phyloP scores from a whole-genome alignment of 1,140 invertebrate species.

The Sitobion miscanthi region DNA sequence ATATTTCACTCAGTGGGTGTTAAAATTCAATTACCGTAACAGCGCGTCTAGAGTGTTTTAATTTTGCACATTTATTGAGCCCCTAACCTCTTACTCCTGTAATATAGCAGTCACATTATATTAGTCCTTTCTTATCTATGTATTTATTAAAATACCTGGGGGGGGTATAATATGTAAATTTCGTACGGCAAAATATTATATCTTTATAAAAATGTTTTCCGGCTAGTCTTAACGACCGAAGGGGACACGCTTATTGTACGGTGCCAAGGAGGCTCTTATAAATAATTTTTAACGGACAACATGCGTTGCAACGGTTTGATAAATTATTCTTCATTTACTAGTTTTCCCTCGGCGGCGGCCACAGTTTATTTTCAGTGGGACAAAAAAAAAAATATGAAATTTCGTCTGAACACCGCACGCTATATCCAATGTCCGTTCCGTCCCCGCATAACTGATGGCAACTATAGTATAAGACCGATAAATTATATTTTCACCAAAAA shows the following conservation, averaged over 20 bases:
- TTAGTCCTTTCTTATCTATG: neutral
- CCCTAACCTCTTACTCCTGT: neutral
- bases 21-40: conserved; percentile 7
- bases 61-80: conserved; percentile 7
- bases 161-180: conserved; percentile 14
- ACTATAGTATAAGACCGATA: conserved; percentile 24
- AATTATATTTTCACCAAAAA: conserved; percentile 22
- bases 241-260: neutral
- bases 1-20: conserved; percentile 23
- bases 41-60: neutral
- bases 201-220: conserved; percentile 20
- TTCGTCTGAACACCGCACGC: neutral
- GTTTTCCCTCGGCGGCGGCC: neutral
- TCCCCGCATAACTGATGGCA: neutral
- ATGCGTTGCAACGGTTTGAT: conserved; percentile 26
- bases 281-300: conserved; percentile 37
- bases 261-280: neutral
- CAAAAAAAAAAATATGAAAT: neutral
- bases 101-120: conserved; percentile 20
- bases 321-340: conserved; percentile 38
- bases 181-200: neutral
- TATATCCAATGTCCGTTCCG: neutral
- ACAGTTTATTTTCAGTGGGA: conserved; percentile 13
- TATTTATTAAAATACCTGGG: conserved; percentile 26
- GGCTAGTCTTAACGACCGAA: neutral